phyloP scores from a whole-genome alignment of 2,888 invertebrate genomes.

The Baccha elongata region DNA sequence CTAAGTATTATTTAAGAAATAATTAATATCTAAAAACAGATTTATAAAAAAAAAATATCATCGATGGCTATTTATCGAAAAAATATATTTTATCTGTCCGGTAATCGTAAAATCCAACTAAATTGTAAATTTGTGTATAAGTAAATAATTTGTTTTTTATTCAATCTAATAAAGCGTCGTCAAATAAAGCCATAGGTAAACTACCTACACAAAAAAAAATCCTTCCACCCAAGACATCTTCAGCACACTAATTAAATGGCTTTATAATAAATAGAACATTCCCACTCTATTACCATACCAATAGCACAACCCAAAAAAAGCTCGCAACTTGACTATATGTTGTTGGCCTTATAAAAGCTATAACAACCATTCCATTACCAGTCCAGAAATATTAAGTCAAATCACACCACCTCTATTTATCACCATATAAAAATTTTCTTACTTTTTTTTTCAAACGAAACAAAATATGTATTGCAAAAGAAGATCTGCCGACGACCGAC shows the following conservation, averaged over 20 bases:
- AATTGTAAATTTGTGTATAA: too few species aligned
- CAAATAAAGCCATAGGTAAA: neutral
- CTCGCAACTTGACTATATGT: conserved; percentile 24
- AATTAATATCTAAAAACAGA: too few species aligned
- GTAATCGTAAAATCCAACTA: too few species aligned
- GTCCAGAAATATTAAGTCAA: conserved; percentile 54
- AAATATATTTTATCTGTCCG: too few species aligned
- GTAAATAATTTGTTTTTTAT: too few species aligned
- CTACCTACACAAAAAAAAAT: neutral
- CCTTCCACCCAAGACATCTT: neutral
- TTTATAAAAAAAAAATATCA: too few species aligned
- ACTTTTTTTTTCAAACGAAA: conserved; percentile 18
- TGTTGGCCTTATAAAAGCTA: conserved; percentile 41
- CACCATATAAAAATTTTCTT: conserved; percentile 40
- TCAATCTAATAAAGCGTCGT: neutral
- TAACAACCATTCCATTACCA: conserved; percentile 44
- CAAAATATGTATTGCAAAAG: conserved; percentile 32
- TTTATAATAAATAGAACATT: conserved; percentile 16
- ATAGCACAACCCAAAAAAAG: conserved; percentile 4
- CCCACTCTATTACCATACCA: neutral
- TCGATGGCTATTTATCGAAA: too few species aligned
- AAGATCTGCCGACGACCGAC: conserved; percentile 46
- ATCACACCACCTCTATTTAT: conserved; percentile 66
- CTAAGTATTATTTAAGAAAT: too few species aligned
- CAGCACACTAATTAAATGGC: conserved; percentile 41